Conservation (phyloP, 2,113 vertebrate species). For the Dromiciops gliroides region DNA sequence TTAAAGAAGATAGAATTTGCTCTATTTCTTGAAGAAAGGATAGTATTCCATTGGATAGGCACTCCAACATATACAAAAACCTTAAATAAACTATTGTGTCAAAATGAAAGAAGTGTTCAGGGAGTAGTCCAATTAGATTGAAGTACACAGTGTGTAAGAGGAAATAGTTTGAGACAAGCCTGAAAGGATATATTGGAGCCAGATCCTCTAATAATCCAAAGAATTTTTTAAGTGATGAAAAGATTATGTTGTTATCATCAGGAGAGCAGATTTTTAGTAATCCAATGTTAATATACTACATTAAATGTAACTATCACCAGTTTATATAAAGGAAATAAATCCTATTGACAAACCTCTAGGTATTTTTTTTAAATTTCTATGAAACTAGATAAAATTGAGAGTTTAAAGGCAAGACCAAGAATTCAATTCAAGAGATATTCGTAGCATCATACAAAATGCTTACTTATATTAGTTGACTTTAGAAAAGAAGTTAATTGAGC, state of each 20-base stretch:
- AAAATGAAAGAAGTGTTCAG: neutral
- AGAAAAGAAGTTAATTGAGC: conserved; percentile 52
- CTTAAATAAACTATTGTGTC: neutral
- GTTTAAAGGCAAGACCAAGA: conserved; percentile 6
- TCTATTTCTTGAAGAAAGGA: neutral
- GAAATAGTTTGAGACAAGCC: neutral
- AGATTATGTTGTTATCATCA: neutral
- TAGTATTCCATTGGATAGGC: neutral
- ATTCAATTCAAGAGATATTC: conserved; percentile 15
- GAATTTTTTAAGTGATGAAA: neutral
- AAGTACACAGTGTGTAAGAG: neutral
- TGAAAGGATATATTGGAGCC: neutral
- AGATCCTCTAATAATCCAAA: conserved; percentile 38
- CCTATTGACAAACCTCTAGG: neutral
- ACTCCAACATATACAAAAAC: neutral
- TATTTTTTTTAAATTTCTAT: conserved; percentile 20
- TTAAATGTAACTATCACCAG: conserved; percentile 39
- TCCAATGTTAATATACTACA: neutral
- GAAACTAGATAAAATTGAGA: conserved; percentile 19
- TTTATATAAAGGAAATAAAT: conserved; percentile 2
- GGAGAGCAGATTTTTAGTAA: conserved; percentile 41
- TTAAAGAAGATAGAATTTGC: neutral
- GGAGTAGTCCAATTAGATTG: neutral
- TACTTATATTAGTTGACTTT: conserved; percentile 47
- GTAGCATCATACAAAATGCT: neutral